phyloP scores from a whole-genome alignment of 1,140 invertebrate species.

The Heliconius eleuchia region DNA sequence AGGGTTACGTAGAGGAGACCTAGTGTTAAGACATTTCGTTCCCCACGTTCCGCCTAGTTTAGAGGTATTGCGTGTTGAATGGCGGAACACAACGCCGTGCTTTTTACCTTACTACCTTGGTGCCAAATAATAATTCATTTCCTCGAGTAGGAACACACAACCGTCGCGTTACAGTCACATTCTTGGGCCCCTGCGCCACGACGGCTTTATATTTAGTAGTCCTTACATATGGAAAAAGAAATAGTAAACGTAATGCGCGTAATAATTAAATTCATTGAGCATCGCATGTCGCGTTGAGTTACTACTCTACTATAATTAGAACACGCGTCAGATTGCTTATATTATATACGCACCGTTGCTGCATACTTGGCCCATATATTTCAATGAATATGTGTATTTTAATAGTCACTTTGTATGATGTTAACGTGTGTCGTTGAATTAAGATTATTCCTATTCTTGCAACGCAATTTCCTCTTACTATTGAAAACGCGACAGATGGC shows the following conservation, averaged over 20 bases:
- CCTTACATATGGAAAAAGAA: neutral
- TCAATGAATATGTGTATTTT: conserved; percentile 40
- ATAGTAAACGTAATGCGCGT: conserved; percentile 29
- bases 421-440: conserved; percentile 6
- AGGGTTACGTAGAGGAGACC: no score
- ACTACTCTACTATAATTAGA: conserved; percentile 63
- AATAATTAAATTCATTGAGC: conserved; percentile 59
- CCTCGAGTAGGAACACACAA: no score
- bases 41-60: no score
- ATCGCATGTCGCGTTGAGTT: conserved; percentile 52
- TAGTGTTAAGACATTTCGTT: no score
- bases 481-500: neutral
- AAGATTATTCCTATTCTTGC: conserved; percentile 9
- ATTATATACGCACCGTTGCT: conserved; percentile 48
- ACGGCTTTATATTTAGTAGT: neutral
- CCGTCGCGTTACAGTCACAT: no score
- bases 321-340: conserved; percentile 61
- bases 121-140: no score
- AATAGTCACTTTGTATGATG: conserved; percentile 23
- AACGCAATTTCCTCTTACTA: neutral
- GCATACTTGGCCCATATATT: conserved; percentile 69
- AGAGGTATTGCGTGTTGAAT: no score
- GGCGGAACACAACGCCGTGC: no score
- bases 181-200: neutral
- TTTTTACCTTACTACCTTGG: no score